phyloP scores from a whole-genome alignment of 2,797 vertebrate species.

The Macroramphosus scolopax region DNA sequence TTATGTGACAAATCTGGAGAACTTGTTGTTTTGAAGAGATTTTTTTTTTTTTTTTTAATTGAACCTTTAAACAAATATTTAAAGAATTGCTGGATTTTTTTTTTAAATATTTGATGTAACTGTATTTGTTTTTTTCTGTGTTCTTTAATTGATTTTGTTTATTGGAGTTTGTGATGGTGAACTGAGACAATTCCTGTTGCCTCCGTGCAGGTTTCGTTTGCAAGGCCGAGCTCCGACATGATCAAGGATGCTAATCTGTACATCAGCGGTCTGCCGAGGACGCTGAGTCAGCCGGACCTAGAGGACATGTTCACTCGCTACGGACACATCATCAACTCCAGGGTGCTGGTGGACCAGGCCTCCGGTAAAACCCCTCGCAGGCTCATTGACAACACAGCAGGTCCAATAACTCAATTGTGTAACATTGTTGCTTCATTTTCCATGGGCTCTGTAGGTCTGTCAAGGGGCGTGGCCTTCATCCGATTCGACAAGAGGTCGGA shows the following conservation, averaged over 20 bases:
- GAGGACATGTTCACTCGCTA: constrained; percentile 96
- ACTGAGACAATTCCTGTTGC: constrained; percentile 16
- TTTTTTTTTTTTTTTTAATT: constrained; percentile 3
- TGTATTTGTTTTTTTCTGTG: constrained; percentile 16
- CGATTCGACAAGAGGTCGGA: constrained; percentile 93
- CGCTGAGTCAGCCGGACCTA: constrained; percentile 93
- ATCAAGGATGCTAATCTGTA: constrained; percentile 98
- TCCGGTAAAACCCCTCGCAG: constrained; percentile 76
- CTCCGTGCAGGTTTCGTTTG: constrained; percentile 73
- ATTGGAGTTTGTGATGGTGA: not conserved
- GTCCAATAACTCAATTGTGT: too few species aligned
- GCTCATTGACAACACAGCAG: not conserved
- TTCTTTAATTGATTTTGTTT: not conserved
- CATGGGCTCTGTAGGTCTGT: constrained; percentile 80
- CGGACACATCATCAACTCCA: constrained; percentile 94
- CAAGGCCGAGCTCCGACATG: constrained; percentile 93
- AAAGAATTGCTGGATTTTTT: constrained; percentile 36
- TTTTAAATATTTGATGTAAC: constrained; percentile 33
- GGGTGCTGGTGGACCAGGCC: constrained; percentile 95
- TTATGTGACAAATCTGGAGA: constrained; percentile 33
- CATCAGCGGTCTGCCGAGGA: constrained; percentile 92
- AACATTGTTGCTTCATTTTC: too few species aligned
- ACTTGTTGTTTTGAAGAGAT: constrained; percentile 12
- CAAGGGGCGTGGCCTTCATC: constrained; percentile 96
- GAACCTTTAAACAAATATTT: constrained; percentile 19